Conservation (phyloP, 1,140 invertebrate species). For the Plectrocnemia conspersa region DNA sequence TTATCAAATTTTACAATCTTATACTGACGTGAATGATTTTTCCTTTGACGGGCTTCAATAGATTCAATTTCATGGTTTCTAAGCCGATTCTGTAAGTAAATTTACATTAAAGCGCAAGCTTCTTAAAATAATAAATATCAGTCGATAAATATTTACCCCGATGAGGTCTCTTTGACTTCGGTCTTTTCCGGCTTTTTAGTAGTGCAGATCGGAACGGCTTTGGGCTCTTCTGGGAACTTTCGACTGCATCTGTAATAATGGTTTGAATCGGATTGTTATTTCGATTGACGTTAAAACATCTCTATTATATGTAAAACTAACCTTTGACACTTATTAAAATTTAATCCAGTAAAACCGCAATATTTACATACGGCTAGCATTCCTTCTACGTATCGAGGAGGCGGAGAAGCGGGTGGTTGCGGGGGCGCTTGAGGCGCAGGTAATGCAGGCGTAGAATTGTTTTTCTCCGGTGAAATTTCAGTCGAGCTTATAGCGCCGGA, state of each 20-base stretch:
- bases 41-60: conserved; percentile 45
- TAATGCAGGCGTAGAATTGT: conserved; percentile 2
- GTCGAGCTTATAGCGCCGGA: not conserved
- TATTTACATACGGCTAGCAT: conserved; percentile 65
- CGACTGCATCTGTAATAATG: conserved; percentile 51
- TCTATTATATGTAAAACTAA: no score
- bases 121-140: conserved; percentile 19
- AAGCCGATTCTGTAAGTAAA: conserved; percentile 40
- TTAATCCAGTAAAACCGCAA: conserved; percentile 66
- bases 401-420: conserved; percentile 42
- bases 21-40: conserved; percentile 24
- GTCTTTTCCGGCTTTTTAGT: conserved; percentile 45
- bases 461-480: conserved; percentile 22
- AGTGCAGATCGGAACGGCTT: conserved; percentile 48
- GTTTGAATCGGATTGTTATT: no score
- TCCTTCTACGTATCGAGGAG: conserved; percentile 60
- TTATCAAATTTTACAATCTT: no score
- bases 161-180: conserved; percentile 40
- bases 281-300: no score
- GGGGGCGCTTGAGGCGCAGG: conserved; percentile 30
- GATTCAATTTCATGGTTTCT: conserved; percentile 48
- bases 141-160: not conserved
- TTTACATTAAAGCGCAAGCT: conserved; percentile 9
- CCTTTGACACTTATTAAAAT: conserved; percentile 67
- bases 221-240: conserved; percentile 55